Evolutionary conservation across 2,888 invertebrate genomes (phyloP).

Genomic region (Apotomis turbidana): DNA sequence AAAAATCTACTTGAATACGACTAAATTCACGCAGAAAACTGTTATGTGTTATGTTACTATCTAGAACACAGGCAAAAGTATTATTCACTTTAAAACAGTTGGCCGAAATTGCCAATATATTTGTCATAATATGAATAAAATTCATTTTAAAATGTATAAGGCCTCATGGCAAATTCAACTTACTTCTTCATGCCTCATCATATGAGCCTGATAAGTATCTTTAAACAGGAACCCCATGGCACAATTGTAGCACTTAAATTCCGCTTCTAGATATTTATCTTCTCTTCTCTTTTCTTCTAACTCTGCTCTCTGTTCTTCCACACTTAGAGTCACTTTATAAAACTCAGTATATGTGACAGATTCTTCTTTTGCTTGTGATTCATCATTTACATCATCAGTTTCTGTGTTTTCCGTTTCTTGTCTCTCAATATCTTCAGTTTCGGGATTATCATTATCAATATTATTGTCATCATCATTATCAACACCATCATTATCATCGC

Average conservation of each 20-base stretch:
- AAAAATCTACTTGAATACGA: no score
- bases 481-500: constrained; percentile 35
- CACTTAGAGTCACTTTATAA: constrained; percentile 59
- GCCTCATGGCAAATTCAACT: constrained; percentile 10
- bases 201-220: constrained; percentile 75
- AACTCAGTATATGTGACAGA: constrained; percentile 53
- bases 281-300: constrained; percentile 66
- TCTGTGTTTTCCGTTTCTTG: constrained; percentile 33
- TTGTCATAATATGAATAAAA: no score
- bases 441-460: background rate
- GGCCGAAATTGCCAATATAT: no score
- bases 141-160: no score
- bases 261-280: constrained; percentile 70
- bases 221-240: constrained; percentile 72
- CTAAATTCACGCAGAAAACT: no score
- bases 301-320: constrained; percentile 70
- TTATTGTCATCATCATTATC: constrained; percentile 23
- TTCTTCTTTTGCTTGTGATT: constrained; percentile 6
- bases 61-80: no score
- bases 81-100: no score
- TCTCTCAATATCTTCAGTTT: constrained; percentile 36
- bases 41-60: no score
- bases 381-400: constrained; percentile 37
- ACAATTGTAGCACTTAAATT: constrained; percentile 74
- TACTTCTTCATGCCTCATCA: constrained; percentile 81